Base-by-base conservation (phyloP, 1,140 invertebrate genomes). In the Penaeus chinensis region DNA sequence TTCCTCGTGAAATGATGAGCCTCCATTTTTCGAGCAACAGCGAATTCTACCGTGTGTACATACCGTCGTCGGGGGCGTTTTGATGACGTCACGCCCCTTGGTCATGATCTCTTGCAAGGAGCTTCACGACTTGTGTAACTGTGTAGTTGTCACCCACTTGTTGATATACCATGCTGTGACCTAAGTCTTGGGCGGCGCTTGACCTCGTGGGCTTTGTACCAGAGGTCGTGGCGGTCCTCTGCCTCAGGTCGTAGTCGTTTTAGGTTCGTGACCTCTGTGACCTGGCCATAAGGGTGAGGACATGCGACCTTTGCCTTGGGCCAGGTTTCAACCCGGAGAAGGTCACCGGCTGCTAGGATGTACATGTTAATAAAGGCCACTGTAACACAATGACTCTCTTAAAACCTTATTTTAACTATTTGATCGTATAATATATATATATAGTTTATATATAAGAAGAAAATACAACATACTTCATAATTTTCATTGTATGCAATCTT, bases 291-390 rank as follows among this genome's bases (percentile, higher is more conserved):
- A 13, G 54, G 54, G 16, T 54, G 54, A 54, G 54, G 54, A 13
- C 11, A 54, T 54, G 54, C 16, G 16, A 16, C 22, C 69, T 66
- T 66, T 47, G 65, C 69, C 65, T 18, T 42, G 16, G n/a, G 63
- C 18, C 19, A 60, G 61, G 63, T 10, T 37, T 19, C n/a, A 16
- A 19, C 24, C 32, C n/a, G n/a, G 19, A 71, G 69, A 66, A 10
- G 22, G 27, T 24, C 10, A 19, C 65, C 11, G 10, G 37, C 47
- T 47, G 24, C 27, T 83, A 83, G 82, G 37, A 22, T 83, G 82
- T 83, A 71, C 82, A 83, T 74, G 82, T 83, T 71, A 71, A 71
- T 71, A 71, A 71, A 79, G 54, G 60, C 47, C 69, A 60, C 27
- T 54, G 24, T 60, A 47, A 47, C 24, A 60, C 27, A 24, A 18